Evolutionary conservation across 2,797 vertebrate species (phyloP).

Genomic region (Acanthiza pusilla): DNA sequence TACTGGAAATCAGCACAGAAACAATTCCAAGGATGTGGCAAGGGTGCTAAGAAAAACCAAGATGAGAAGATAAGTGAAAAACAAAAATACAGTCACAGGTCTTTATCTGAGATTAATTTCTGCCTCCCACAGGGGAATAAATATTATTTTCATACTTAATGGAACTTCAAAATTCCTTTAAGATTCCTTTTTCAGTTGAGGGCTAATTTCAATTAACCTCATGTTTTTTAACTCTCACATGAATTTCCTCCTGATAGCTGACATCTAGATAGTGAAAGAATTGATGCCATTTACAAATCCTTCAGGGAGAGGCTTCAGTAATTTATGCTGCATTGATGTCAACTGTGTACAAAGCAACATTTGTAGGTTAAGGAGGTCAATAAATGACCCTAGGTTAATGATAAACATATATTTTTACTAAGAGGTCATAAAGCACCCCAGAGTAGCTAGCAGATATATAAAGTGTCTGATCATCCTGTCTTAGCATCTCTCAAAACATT

Average conservation of each 20-base stretch:
- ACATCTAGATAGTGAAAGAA: not conserved
- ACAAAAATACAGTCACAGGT: not conserved
- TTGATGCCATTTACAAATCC: not conserved
- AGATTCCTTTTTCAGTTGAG: not conserved
- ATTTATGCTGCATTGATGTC: not conserved
- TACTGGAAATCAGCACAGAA: not conserved
- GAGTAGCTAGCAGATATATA: not conserved
- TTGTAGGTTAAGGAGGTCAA: not conserved
- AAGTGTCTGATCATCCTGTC: not conserved
- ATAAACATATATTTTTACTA: not conserved
- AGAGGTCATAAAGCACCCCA: not conserved
- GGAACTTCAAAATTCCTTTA: slow-evolving; percentile 29
- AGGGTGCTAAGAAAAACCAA: not conserved
- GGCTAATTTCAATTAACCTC: slow-evolving; percentile 44
- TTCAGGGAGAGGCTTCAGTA: not conserved
- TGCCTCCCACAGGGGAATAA: not conserved
- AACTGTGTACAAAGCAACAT: not conserved
- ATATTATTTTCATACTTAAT: slow-evolving; percentile 32
- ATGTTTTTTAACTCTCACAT: slow-evolving; percentile 2
- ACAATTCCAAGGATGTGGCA: not conserved
- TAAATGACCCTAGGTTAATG: slow-evolving; percentile 1
- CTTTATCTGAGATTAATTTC: not conserved
- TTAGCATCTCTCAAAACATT: not conserved
- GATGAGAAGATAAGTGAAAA: not conserved
- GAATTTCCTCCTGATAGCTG: not conserved